phyloP scores from a whole-genome alignment of 2,797 vertebrate genomes.

The Numenius phaeopus region DNA sequence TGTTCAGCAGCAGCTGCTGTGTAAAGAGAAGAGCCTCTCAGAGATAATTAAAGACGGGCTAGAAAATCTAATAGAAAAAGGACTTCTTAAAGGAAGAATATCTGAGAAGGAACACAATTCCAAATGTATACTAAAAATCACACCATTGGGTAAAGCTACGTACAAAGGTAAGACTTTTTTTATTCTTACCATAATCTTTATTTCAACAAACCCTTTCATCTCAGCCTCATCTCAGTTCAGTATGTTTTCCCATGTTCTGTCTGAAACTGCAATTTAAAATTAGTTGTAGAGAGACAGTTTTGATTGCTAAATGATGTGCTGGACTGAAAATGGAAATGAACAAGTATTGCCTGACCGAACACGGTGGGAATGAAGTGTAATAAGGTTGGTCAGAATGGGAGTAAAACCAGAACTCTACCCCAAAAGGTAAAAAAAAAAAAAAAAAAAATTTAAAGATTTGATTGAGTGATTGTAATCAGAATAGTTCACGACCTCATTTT shows the following conservation, averaged over 20 bases:
- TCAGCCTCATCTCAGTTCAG: neutral
- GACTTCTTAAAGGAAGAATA: slow-evolving; percentile 78
- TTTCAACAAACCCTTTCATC: neutral
- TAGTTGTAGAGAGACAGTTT: neutral
- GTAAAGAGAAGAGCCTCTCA: slow-evolving; percentile 81
- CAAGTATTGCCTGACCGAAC: neutral
- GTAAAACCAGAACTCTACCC: neutral
- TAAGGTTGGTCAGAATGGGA: neutral
- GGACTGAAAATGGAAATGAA: neutral
- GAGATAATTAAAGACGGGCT: slow-evolving; percentile 81
- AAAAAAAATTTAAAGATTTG: neutral
- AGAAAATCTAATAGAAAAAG: slow-evolving; percentile 82
- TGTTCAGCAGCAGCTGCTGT: slow-evolving; percentile 85
- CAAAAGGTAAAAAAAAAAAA: neutral
- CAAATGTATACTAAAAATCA: slow-evolving; percentile 79
- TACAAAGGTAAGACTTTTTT: slow-evolving; percentile 86
- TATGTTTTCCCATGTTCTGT: neutral
- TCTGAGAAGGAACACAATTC: neutral
- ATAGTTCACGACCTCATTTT: neutral
- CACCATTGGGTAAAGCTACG: slow-evolving; percentile 89
- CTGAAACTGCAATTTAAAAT: neutral
- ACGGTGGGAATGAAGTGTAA: neutral
- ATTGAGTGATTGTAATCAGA: neutral
- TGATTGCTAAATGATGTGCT: neutral
- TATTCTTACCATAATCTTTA: neutral